Evolutionary conservation across 2,113 vertebrate species (phyloP), one percentile per base, ranked within the genome.

Genomic region (Anoura caudifer): DNA sequence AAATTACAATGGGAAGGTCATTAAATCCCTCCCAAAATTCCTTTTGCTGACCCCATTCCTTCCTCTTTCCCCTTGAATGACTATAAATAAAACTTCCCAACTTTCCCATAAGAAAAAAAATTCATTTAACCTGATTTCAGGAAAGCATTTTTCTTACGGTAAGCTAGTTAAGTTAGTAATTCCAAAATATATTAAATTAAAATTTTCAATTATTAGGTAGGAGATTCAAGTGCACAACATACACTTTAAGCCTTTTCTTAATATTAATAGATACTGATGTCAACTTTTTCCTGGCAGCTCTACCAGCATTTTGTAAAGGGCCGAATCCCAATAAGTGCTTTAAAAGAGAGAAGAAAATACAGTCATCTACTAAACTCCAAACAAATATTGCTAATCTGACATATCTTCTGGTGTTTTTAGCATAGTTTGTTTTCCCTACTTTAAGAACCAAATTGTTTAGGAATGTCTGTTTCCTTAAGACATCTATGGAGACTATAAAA

Each of bases 191-290:
- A 70, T 65, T 95, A 94, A 52, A 91, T 96, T 97, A 95, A 97
- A 95, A 63, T 33, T 96, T 97, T 93, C 36, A 97, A 91, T 95
- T 96, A 95, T 96, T 96, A 94, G 38, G 56, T 65, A 24, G 45
- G 69, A 94, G 65, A 24, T 86, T 88, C 96, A 95, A 95, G 33
- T 73, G 6, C 19, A 83, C 41, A 97, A 36, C 52, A 83, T 52
- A 85, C 3, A 77, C 87, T 33, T 50, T 88, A 14, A 89, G 85
- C 80, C 45, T 77, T 63, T 75, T 75, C 72, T 31, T 75, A 45
- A 75, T 75, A 45, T 10, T 45, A 45, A 31, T 75, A 45, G 41
- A 76, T 94, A 75, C 17, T 79, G 14, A 96, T 50, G 52, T 28
- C 59, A 85, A 33, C 1, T 77, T n/a, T 87, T 83, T 3, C 38